A percentile compares a stretch with the other conserved stretches of the same genome.
Evolutionary conservation across 2,797 vertebrate species (phyloP).

Genomic region (Avahi laniger): DNA sequence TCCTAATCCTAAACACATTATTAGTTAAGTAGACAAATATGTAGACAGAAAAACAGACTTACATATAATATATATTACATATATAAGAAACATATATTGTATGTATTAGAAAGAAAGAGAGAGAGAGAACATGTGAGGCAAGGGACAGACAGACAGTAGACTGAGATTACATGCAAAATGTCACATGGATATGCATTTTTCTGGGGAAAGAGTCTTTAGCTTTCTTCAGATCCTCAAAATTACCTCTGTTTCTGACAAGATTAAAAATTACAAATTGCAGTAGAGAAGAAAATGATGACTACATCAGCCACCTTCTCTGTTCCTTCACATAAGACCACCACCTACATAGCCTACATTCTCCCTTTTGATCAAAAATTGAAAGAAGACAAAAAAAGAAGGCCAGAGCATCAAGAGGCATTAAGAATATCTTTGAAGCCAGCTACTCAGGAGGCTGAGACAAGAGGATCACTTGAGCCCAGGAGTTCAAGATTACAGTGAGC

Average conservation of each 20-base stretch:
- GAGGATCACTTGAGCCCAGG: not conserved
- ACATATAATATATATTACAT: no score
- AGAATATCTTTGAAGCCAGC: not conserved
- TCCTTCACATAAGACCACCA: not conserved
- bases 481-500: not conserved
- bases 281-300: not conserved
- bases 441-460: not conserved
- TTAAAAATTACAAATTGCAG: not conserved
- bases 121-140: not conserved
- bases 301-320: not conserved
- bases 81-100: no score
- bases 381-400: not conserved
- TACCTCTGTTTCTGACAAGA: not conserved
- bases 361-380: not conserved
- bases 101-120: not conserved
- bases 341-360: not conserved
- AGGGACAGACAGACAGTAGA: not conserved
- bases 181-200: not conserved
- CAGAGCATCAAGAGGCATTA: not conserved
- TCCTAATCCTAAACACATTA: not conserved
- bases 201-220: not conserved
- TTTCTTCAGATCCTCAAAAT: not conserved
- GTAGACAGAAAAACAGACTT: not conserved
- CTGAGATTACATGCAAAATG: not conserved
- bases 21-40: not conserved